Conservation (phyloP, 2,113 vertebrate species). For the Stictonetta naevosa region DNA sequence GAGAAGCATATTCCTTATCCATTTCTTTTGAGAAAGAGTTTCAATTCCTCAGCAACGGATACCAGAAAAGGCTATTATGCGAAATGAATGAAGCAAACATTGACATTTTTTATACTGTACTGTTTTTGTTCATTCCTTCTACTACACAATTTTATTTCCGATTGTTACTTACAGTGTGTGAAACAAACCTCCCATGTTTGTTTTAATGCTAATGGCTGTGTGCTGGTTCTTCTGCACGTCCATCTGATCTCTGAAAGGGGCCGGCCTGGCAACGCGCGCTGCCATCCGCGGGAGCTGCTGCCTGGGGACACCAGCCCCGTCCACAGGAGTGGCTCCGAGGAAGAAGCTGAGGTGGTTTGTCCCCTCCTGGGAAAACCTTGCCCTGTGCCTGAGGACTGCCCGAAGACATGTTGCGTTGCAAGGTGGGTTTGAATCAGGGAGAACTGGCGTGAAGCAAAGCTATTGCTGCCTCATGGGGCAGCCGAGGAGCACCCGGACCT, state of each 20-base stretch:
- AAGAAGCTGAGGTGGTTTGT: background rate
- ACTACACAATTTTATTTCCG: background rate
- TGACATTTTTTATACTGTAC: background rate
- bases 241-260: accelerated
- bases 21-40: background rate
- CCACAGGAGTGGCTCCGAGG: background rate
- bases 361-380: background rate
- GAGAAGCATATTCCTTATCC: background rate
- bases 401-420: background rate
- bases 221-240: background rate
- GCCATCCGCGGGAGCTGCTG: accelerated
- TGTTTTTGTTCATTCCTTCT: background rate
- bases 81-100: accelerated
- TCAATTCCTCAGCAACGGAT: background rate
- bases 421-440: background rate
- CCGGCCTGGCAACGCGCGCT: accelerated
- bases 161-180: background rate
- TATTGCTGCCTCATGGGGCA: no score
- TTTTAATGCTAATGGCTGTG: background rate
- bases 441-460: no score
- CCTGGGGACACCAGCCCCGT: background rate
- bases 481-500: no score
- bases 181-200: background rate
- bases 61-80: background rate
- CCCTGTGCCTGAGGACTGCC: background rate